Base-by-base conservation (phyloP, 2,797 vertebrate genomes). In the Bradypodion pumilum region DNA sequence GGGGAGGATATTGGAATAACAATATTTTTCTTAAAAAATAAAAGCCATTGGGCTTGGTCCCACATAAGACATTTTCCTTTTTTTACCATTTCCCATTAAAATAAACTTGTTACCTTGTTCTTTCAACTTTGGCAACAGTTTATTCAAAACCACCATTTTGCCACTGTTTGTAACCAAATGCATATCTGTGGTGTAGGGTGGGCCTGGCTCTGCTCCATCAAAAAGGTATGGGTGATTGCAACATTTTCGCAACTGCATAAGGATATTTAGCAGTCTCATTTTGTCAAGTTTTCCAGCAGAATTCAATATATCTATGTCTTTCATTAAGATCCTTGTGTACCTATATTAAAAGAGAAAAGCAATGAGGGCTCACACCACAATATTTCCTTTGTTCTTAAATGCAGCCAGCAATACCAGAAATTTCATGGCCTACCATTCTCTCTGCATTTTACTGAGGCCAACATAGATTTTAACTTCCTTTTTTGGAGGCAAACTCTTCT, bases 381-480 rank as follows among this genome's bases (percentile, higher is more conserved):
- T 62, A n/a, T 70, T 60, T 37, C 60, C 32, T 23, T 0, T 15
- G 21, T 35, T 68, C 49, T 25, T 21, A 74, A 1, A n/a, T 21
- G 2, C 10, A 74, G 59, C 27, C 12, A 76, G 69, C 49, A 25
- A 49, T 46, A 35, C 16, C 56, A 27, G 44, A 15, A 46, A 0
- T 0, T 23, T 25, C 40, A 79, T 89, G 87, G 89, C 96, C 93
- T 93, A 99, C 99, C 98, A 99, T 95, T 99, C 99, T 91, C 99
- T 96, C 68, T 99, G 99, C 98, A 99, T 99, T 95, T 99, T 99
- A 95, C 98, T 99, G 84, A 99, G 97, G 65, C 99, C 99, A 65
- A 99, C 97, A 7, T 99, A 99, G 91, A 99, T 99, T 96, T 99
- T 99, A 52, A 99, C 96, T 95, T 99, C 99, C 90, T 98, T 99